Evolutionary conservation across 2,113 vertebrate species (phyloP), one percentile per base, ranked within the genome.

Genomic region (Sapayoa aenigma): DNA sequence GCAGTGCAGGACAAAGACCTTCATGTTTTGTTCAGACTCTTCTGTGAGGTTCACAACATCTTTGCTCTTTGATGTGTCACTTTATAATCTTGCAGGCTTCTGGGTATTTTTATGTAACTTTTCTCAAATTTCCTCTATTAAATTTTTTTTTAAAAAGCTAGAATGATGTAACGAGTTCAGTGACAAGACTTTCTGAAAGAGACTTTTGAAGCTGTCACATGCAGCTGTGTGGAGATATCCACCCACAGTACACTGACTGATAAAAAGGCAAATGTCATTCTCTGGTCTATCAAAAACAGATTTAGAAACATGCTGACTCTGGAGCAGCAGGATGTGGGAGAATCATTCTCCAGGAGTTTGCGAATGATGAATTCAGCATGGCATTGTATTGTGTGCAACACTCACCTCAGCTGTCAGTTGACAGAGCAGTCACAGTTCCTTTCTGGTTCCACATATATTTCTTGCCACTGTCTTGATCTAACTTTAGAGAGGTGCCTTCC

Each of bases 11-110:
- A 85, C 35, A 12, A 2, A 0, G 59, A 69, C 50, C 47, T 66
- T 79, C 0, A 0, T 31, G 46, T 50, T 77, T 88, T 52, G 23
- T 93, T 75, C 0, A 0, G n/a, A 28, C 46, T 79, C n/a, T 41
- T 42, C 50, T 72, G 22, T 63, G 60, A 49, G 31, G 21, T 78
- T 89, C 3, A 2, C 47, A 55, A 21, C 15, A 22, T 47, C 53
- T 50, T 90, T 4, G 1, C 35, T 76, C 33, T 82, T 79, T 30
- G 23, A 50, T 80, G 27, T 84, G 35, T 13, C 14, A 59, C 30
- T 86, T 95, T 1, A 67, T 31, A 63, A 62, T 56, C 35, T 33
- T 83, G 5, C 0, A 4, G 12, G 9, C 20, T 86, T 86, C 91
- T 5, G 7, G 33, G 5, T 84, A 31, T 77, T 88, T 76, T 87